Percentiles rank a stretch among this genome's conserved stretches.
These are phyloP conservation scores for Oreotragus oreotragus DNA, from an alignment of 2,113 vertebrate species.

Conservation along the genomic window DNA sequence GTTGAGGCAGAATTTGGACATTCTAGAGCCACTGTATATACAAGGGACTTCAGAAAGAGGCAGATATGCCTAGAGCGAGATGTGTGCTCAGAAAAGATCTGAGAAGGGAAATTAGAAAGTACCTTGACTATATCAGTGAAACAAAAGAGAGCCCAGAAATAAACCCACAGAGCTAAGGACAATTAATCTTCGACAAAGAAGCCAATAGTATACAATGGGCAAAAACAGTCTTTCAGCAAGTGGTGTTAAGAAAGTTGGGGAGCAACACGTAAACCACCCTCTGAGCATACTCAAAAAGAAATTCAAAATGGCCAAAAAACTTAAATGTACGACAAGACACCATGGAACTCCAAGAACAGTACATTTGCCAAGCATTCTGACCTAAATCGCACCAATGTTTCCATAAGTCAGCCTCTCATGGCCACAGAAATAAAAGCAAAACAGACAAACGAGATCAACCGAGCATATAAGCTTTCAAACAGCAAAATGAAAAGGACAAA, in stretches of 20 bases:
- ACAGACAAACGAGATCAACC: neutral
- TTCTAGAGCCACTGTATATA: neutral
- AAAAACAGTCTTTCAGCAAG: neutral
- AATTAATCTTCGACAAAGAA: neutral
- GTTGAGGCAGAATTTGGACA: neutral
- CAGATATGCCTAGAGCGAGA: neutral
- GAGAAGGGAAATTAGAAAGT: neutral
- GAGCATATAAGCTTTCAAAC: neutral
- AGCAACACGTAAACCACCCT: neutral
- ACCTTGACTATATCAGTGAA: neutral
- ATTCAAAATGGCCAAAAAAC: no score
- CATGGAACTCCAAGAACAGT: neutral
- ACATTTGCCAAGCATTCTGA: neutral
- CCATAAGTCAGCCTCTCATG: neutral
- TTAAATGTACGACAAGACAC: neutral
- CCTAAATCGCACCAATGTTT: neutral
- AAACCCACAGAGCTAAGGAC: neutral
- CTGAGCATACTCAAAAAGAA: neutral
- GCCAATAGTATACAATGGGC: neutral
- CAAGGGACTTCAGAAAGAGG: neutral
- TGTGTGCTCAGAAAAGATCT: neutral
- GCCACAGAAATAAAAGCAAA: neutral
- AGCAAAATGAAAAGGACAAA: neutral
- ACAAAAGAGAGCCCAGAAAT: neutral
- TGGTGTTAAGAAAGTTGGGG: neutral